These are phyloP conservation scores for Nemoura dubitans DNA, from an alignment of 2,888 invertebrate genomes.

Conservation along the genomic window DNA sequence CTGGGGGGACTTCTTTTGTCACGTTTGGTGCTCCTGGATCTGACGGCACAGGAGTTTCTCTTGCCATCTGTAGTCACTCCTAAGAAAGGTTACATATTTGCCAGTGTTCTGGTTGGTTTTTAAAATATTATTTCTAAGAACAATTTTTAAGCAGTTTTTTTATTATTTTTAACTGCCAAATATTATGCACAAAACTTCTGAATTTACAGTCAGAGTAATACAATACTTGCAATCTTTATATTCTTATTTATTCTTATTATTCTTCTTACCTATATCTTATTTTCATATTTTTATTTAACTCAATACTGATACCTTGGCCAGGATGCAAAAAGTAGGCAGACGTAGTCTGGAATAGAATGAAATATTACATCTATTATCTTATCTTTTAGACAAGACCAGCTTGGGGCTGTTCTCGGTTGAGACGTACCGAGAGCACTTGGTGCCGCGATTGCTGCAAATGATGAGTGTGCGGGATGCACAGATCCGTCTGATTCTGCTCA, in stretches of 20 bases:
- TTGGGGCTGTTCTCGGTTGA: constrained; percentile 72
- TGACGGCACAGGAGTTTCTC: constrained; percentile 77
- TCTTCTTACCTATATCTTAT: constrained; percentile 38
- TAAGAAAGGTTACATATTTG: constrained; percentile 67
- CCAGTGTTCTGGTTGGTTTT: too few relatives aligned
- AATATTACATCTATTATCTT: neutral
- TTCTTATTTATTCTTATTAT: constrained; percentile 1
- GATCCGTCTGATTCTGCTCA: constrained; percentile 79
- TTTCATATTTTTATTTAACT: too few relatives aligned
- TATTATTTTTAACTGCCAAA: too few relatives aligned
- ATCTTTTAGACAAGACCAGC: constrained; percentile 55
- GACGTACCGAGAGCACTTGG: constrained; percentile 76
- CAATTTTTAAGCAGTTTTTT: too few relatives aligned
- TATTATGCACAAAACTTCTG: too few relatives aligned
- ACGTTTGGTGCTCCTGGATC: constrained; percentile 84
- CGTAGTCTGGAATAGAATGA: too few relatives aligned
- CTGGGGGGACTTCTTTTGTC: constrained; percentile 81
- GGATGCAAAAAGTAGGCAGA: too few relatives aligned
- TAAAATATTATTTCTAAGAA: too few relatives aligned
- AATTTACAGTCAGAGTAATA: too few relatives aligned
- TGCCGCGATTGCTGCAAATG: constrained; percentile 80
- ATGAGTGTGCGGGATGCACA: constrained; percentile 88
- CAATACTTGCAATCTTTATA: too few relatives aligned
- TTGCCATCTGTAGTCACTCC: constrained; percentile 78
- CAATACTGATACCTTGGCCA: too few relatives aligned